Conservation (phyloP, 2,113 vertebrate species). For the Psophia crepitans region DNA sequence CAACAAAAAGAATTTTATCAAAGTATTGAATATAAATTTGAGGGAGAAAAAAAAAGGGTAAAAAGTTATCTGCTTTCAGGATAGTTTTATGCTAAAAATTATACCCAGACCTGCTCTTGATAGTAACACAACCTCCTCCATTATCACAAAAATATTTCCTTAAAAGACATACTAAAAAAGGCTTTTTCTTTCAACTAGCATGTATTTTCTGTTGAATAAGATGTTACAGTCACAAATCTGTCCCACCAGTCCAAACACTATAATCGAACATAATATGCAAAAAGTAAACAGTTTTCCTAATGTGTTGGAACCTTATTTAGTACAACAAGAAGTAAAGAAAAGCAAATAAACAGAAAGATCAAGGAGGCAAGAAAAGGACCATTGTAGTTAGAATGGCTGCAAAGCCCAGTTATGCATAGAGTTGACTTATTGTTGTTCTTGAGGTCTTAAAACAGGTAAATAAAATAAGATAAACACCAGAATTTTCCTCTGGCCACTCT, state of each 20-base stretch:
- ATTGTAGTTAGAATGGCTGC: background rate
- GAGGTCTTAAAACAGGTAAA: background rate
- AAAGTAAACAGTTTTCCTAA: background rate
- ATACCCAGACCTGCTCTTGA: background rate
- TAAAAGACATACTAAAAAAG: background rate
- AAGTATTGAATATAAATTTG: background rate
- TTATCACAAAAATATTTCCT: background rate
- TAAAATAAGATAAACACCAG: background rate
- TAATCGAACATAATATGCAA: background rate
- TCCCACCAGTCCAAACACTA: background rate
- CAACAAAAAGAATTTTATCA: background rate
- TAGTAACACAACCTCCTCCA: background rate
- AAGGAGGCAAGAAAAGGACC: background rate
- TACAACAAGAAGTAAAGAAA: background rate
- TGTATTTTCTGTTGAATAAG: background rate
- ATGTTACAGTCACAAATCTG: background rate
- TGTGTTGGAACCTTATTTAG: background rate
- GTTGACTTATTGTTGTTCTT: background rate
- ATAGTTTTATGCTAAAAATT: background rate
- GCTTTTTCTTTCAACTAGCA: background rate
- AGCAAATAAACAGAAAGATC: background rate
- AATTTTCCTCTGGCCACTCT: background rate
- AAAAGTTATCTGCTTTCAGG: background rate
- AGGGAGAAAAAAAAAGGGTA: background rate
- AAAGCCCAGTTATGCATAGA: background rate